Evolutionary conservation across 2,888 invertebrate genomes (phyloP), one percentile per base, ranked within the genome.

Genomic region (Euzophera pinguis): DNA sequence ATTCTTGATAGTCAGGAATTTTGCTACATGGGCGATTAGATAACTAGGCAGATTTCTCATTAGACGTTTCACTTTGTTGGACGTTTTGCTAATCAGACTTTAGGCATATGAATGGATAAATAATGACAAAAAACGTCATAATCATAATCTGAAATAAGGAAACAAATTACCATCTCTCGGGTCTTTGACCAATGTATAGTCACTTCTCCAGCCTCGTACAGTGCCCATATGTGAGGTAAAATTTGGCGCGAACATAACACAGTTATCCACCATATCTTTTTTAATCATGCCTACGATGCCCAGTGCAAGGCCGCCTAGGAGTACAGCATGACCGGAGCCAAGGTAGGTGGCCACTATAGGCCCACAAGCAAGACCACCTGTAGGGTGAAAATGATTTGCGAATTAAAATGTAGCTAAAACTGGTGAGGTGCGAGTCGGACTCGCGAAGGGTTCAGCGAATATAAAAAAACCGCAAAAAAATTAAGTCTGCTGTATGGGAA

Each of bases 281-380:
- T 88, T 87, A 13, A 84, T 38, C 22, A 66, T 53, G 0, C 65
- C 89, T 0, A 59, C 41, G 0, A 70, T 34, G 0, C 87, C 88
- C 0, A 89, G 63, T 0, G 55, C 53, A 0, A 88, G 2, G 0
- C 81, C 84, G 0, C 87, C 87, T 0, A 74, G 53, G 0, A 86
- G 47, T 0, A 85, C 6, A 0, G 73, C 84, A 59, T 87, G 85
- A 37, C 67, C 67, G 1, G 75, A 75, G 1, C 82, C 68, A 0
- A 82, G 13, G 55, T 85, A 87, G 13, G 57, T 48, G 0, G 76
- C 84, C 0, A 75, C 43, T 3, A 87, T 73, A 0, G 89, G 88
- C 0, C 85, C 84, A 50, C 86, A 85, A 0, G 84, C 77, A 0
- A 81, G 5, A 0, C 88, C 89, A 50, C 88, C 89, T 87, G 58